Percentiles rank a stretch among this genome's conserved stretches.
phyloP scores from a whole-genome alignment of 2,797 vertebrate species.

The Ctenosaura bakeri region DNA sequence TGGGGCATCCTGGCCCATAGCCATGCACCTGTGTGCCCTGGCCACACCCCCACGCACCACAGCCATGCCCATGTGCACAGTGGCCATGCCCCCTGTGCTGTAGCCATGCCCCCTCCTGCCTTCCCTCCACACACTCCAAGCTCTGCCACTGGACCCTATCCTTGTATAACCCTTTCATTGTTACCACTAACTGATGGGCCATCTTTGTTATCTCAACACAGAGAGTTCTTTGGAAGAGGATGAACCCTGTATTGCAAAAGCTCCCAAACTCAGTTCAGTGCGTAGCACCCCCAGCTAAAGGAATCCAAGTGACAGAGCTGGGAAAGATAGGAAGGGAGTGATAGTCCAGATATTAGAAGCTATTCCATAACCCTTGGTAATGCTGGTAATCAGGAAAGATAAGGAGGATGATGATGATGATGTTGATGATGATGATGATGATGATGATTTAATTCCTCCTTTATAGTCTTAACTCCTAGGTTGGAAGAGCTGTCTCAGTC shows the following conservation, averaged over 20 bases:
- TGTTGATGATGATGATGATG: too few relatives aligned
- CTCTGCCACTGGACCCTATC: not conserved
- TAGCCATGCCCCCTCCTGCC: too few relatives aligned
- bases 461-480: conserved; percentile 7
- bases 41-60: too few relatives aligned
- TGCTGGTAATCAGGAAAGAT: not conserved
- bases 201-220: not conserved
- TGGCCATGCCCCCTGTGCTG: too few relatives aligned
- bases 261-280: not conserved
- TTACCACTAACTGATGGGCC: not conserved
- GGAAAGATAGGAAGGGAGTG: not conserved
- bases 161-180: not conserved
- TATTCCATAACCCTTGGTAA: not conserved
- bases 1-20: too few relatives aligned
- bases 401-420: not conserved
- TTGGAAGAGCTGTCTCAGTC: not conserved
- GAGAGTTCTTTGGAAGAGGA: not conserved
- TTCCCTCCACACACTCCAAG: too few relatives aligned
- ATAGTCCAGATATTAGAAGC: not conserved
- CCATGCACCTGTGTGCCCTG: too few relatives aligned
- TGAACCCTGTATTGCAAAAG: not conserved
- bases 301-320: not conserved
- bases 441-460: not conserved
- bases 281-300: not conserved
- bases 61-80: too few relatives aligned